Percentiles rank a stretch among this genome's conserved stretches.
phyloP scores from a whole-genome alignment of 2,888 invertebrate genomes.

The Yponomeuta malinellus region DNA sequence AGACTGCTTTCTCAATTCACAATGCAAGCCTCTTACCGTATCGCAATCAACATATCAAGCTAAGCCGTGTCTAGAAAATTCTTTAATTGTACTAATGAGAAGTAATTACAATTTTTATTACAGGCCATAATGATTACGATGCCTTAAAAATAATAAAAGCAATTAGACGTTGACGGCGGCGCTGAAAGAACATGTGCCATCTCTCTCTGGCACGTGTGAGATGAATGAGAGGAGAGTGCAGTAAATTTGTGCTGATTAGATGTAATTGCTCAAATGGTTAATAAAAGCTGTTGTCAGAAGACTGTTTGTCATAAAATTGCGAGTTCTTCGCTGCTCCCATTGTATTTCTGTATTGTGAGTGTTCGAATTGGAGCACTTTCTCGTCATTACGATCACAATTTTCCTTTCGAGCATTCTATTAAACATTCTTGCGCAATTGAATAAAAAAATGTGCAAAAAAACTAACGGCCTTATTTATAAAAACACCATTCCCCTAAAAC shows the following conservation, averaged over 20 bases:
- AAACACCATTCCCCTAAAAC: not conserved
- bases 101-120: constrained; percentile 76
- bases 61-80: constrained; percentile 73
- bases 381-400: not conserved
- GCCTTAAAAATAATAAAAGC: constrained; percentile 76
- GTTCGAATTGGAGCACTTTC: not conserved
- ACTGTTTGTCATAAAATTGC: constrained; percentile 70
- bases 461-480: not conserved
- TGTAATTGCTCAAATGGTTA: constrained; percentile 73
- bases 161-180: constrained; percentile 73
- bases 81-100: constrained; percentile 75
- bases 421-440: not conserved
- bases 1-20: constrained; percentile 48
- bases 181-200: constrained; percentile 47
- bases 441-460: not conserved
- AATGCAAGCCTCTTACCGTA: constrained; percentile 51
- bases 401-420: not conserved
- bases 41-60: constrained; percentile 68
- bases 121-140: constrained; percentile 74
- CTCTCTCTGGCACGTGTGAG: constrained; percentile 40
- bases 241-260: constrained; percentile 54
- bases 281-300: constrained; percentile 72
- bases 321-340: constrained; percentile 41
- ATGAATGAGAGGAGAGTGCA: constrained; percentile 35
- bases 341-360: not conserved